Conservation (phyloP, 2,888 invertebrate species). For the Sinohyriopsis cumingii region DNA sequence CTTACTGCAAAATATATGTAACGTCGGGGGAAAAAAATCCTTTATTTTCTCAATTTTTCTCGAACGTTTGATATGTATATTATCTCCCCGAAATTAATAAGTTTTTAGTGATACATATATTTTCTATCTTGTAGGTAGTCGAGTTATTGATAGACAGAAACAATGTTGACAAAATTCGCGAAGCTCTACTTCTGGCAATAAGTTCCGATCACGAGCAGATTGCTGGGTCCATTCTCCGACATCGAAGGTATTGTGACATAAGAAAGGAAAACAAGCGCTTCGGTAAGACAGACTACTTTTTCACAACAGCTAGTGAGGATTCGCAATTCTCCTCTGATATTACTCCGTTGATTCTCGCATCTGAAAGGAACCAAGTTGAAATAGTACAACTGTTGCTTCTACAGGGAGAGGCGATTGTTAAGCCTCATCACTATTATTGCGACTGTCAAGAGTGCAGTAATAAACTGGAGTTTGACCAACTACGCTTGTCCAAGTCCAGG, state of each 20-base stretch:
- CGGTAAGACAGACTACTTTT: conserved; percentile 48
- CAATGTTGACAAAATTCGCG: conserved; percentile 51
- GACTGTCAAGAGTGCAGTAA: conserved; percentile 54
- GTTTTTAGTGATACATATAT: too few relatives aligned
- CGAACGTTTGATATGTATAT: too few relatives aligned
- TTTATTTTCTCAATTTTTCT: too few relatives aligned
- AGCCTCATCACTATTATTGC: conserved; percentile 64
- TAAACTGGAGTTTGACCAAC: conserved; percentile 49
- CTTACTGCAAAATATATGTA: too few relatives aligned
- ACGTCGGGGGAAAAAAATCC: too few relatives aligned
- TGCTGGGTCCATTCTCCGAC: conserved; percentile 58
- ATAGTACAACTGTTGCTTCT: conserved; percentile 50
- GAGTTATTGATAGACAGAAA: conserved; percentile 50
- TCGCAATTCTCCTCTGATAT: conserved; percentile 58
- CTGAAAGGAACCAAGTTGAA: conserved; percentile 56
- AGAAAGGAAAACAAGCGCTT: conserved; percentile 40
- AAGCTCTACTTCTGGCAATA: conserved; percentile 57
- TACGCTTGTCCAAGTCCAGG: conserved; percentile 54
- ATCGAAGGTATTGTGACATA: conserved; percentile 52
- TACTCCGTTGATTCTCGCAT: conserved; percentile 56
- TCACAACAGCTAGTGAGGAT: conserved; percentile 46
- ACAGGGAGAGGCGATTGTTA: conserved; percentile 56
- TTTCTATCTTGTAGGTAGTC: conserved; percentile 38
- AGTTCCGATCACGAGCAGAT: conserved; percentile 61
- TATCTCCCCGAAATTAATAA: neutral